phyloP scores from a whole-genome alignment of 2,113 vertebrate genomes.

The Caranx melampygus region DNA sequence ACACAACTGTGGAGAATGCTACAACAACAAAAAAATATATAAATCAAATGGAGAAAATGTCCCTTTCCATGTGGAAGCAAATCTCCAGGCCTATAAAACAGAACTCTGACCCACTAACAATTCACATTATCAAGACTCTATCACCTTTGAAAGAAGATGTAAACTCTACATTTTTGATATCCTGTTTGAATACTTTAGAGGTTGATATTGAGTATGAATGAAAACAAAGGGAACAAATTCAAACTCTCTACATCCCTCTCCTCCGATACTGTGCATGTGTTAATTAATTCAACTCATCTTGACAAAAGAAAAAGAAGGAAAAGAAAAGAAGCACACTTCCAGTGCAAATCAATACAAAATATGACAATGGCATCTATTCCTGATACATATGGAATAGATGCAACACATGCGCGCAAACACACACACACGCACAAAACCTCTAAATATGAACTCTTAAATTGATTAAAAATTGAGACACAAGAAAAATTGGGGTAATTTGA shows the following conservation, averaged over 20 bases:
- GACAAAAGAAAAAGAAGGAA: conserved; percentile 38
- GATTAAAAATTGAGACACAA: conserved; percentile 35
- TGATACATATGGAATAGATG: conserved; percentile 67
- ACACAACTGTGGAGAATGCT: conserved; percentile 1
- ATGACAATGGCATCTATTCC: conserved; percentile 67
- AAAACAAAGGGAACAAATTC: conserved; percentile 38
- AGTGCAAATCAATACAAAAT: conserved; percentile 78
- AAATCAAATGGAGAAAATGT: background rate
- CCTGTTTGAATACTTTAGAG: conserved; percentile 25
- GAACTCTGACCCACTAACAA: conserved; percentile 35
- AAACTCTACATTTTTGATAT: conserved; percentile 31
- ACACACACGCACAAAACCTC: background rate
- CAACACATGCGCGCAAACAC: conserved; percentile 45
- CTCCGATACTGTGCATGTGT: conserved; percentile 38
- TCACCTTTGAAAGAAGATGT: conserved; percentile 28
- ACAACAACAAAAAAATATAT: conserved; percentile 15
- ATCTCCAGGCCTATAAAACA: conserved; percentile 28
- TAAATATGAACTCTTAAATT: conserved; percentile 43
- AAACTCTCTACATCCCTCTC: conserved; percentile 23
- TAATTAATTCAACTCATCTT: conserved; percentile 42
- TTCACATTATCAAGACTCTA: conserved; percentile 38
- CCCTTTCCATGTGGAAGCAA: conserved; percentile 20
- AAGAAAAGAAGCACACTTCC: conserved; percentile 54
- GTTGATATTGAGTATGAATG: conserved; percentile 20
- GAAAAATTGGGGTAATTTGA: conserved; percentile 26